Evolutionary conservation across 2,888 invertebrate genomes (phyloP).

Genomic region (Lochmaea capreae): DNA sequence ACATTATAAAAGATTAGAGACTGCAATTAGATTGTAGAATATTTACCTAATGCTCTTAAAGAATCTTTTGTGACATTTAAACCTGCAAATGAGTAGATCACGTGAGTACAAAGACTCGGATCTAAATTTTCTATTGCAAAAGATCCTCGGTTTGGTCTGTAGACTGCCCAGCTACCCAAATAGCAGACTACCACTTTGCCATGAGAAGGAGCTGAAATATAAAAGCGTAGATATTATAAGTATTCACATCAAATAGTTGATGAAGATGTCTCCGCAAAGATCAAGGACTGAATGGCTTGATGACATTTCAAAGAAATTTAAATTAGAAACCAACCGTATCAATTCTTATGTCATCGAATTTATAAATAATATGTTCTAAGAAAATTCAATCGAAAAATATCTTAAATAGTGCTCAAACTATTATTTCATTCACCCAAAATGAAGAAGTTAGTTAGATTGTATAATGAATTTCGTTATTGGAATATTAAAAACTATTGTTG

Average conservation of each 20-base stretch:
- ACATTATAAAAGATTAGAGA: neutral
- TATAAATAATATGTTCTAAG: no score
- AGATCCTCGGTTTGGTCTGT: conserved; percentile 74
- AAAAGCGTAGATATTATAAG: neutral
- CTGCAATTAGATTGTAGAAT: neutral
- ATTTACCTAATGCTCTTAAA: conserved; percentile 77
- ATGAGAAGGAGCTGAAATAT: conserved; percentile 73
- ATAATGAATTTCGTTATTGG: no score
- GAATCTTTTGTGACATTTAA: conserved; percentile 74
- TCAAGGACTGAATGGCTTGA: no score
- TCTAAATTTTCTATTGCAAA: conserved; percentile 77
- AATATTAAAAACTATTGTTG: no score
- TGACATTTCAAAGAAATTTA: no score
- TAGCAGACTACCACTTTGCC: conserved; percentile 84
- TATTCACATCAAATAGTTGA: neutral
- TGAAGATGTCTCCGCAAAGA: no score
- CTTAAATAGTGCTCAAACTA: no score
- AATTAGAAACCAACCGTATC: no score
- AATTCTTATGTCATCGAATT: no score
- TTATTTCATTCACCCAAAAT: no score
- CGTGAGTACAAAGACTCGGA: conserved; percentile 81
- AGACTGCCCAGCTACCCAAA: conserved; percentile 82
- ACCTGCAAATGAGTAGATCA: conserved; percentile 87
- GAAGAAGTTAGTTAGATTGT: no score
- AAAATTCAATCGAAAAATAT: no score